phyloP scores from a whole-genome alignment of 2,797 vertebrate species.

The Cryptoprocta ferox region DNA sequence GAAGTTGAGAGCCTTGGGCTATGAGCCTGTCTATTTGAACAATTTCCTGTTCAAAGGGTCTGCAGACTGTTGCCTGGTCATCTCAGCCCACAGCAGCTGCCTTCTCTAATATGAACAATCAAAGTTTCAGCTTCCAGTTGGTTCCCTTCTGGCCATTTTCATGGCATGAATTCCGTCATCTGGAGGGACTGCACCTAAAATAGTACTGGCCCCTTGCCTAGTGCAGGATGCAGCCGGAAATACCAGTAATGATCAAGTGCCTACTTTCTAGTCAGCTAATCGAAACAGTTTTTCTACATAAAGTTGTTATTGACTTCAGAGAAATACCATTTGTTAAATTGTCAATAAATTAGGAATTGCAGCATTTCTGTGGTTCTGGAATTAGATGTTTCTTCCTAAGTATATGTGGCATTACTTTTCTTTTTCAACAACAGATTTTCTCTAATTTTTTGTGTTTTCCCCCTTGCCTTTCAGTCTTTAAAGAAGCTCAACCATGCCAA shows the following conservation, averaged over 20 bases:
- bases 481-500: slow-evolving; percentile 91
- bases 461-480: slow-evolving; percentile 86
- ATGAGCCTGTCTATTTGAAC: not conserved
- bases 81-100: slow-evolving; percentile 23
- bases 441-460: slow-evolving; percentile 38
- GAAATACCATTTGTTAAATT: not conserved
- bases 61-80: not conserved
- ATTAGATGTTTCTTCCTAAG: not conserved
- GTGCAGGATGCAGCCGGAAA: not conserved
- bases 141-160: not conserved
- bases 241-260: not conserved
- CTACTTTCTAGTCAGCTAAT: not conserved
- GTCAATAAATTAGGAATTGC: not conserved
- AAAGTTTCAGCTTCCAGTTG: not conserved
- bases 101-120: not conserved
- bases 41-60: not conserved
- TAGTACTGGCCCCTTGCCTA: not conserved
- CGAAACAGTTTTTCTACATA: not conserved
- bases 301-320: slow-evolving; percentile 20
- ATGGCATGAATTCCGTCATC: not conserved
- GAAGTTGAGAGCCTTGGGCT: not conserved
- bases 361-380: not conserved
- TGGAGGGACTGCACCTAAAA: not conserved
- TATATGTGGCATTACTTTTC: not conserved
- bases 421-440: slow-evolving; percentile 1